Evolutionary conservation across 1,140 invertebrate species (phyloP), one percentile per base, ranked within the genome.

Genomic region (Bombus pyrosoma): DNA sequence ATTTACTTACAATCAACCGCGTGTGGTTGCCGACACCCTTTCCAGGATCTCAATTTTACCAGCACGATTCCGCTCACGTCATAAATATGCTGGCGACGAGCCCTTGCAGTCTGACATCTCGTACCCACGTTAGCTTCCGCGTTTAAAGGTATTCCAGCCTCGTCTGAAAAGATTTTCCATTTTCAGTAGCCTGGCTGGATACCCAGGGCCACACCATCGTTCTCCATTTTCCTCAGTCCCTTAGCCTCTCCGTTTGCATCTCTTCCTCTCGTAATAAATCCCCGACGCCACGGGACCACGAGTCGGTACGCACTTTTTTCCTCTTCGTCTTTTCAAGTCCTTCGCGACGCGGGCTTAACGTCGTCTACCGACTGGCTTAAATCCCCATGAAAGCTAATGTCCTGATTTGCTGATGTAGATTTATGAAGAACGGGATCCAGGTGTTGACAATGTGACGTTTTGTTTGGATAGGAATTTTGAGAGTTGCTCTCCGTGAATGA

Each of bases 141-240:
- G 53, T 73, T 84, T 84, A 75, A 84, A 88, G 62, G 18, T 72
- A 87, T 71, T 71, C 75, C 73, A 66, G 37, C 9, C 57, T 37
- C 57, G 71, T 72, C 76, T 87, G 86, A 69, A 87, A 79, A 83
- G 87, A 88, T 87, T 87, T 64, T 25, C 69, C 53, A 81, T 81
- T 81, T 81, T 47, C 80, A 34, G 34, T 41, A 43, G 41, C 13
- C 32, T 28, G 32, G 41, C n/a, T 13, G 12, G 10, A 15, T n/a
- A 32, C 22, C 34, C n/a, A 4, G 8, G 18, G 3, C 25, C 32
- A 5, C 39, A 22, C 18, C 47, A 53, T 53, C 47, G 47, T 43
- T 43, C n/a, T 41, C 59, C 32, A 5, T 41, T 53, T 37, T 13
- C 1, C 39, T 22, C 64, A 12, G 13, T 39, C 37, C 9, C 34